Base-by-base conservation (phyloP, 2,888 invertebrate genomes). In the Thyatira batis region DNA sequence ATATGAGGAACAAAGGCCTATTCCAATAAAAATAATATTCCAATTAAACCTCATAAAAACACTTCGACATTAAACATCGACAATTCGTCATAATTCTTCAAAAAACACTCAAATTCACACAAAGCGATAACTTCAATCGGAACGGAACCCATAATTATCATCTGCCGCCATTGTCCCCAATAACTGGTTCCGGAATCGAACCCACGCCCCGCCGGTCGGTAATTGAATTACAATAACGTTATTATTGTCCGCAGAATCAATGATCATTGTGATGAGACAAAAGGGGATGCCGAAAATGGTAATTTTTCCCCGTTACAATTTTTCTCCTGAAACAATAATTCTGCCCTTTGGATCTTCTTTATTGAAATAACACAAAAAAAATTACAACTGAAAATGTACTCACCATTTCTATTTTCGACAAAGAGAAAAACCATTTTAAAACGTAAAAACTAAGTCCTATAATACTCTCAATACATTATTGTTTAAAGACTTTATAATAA, bases 161-260 rank as follows among this genome's bases (percentile, higher is more conserved):
- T 71, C 73, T 67, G 60, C 63, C 49, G 50, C 62, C 65, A 71
- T 78, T 78, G 76, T 78, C 61, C 66, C 57, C 54, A 63, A 64
- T 76, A 74, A 78, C 73, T 71, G 75, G 65, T 63, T 50, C 58
- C 57, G 58, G 72, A 69, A 76, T 78, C 67, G 69, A 76, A 74
- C 69, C 62, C 69, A 50, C 57, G 57, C 52, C 61, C 54, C n/a
- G 39, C 39, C 39, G n/a, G n/a, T 2, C 56, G 60, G 67, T 78
- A 76, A 78, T 78, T 76, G 68, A 72, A 76, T 78, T 65, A 78
- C 76, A 75, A 76, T 76, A 75, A 73, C 63, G 60, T 69, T 73
- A 73, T 73, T 73, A 71, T 72, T 70, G 55, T 51, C 52, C 58
- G 55, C 62, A 63, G 65, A 68, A 48, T 48, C 48, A 48, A 17